Conservation (phyloP, 1,140 invertebrate genomes). For the Bombyx mori region DNA sequence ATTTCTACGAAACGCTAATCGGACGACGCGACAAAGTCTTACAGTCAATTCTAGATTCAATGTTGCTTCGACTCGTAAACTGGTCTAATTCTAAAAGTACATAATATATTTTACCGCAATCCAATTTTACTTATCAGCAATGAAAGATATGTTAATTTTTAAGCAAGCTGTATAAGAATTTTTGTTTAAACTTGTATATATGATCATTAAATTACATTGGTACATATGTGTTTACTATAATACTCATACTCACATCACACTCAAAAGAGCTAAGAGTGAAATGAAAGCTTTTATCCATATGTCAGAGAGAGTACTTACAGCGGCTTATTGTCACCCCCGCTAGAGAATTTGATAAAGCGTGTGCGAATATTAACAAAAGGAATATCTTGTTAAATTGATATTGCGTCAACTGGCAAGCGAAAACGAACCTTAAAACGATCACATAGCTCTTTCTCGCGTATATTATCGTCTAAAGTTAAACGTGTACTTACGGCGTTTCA, state of each 20-base stretch:
- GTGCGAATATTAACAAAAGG: constrained; percentile 72
- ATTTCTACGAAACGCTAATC: constrained; percentile 44
- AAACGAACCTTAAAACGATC: constrained; percentile 29
- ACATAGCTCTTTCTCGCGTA: constrained; percentile 10
- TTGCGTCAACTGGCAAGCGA: constrained; percentile 34
- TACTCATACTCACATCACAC: constrained; percentile 34
- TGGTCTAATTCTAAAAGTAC: too few relatives aligned
- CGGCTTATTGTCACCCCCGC: constrained; percentile 70
- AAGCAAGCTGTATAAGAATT: background rate
- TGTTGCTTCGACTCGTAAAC: too few relatives aligned
- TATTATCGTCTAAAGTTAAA: constrained; percentile 31
- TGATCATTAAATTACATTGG: background rate
- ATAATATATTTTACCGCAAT: background rate
- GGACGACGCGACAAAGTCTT: background rate
- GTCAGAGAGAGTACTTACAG: constrained; percentile 69
- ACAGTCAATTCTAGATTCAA: too few relatives aligned
- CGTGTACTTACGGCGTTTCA: constrained; percentile 38
- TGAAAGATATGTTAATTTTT: background rate
- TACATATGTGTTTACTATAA: constrained; percentile 1
- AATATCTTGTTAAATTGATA: constrained; percentile 72
- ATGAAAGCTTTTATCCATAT: constrained; percentile 72
- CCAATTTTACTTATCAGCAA: background rate
- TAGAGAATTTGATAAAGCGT: constrained; percentile 71
- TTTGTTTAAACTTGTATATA: background rate
- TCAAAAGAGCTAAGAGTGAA: constrained; percentile 67